These are phyloP conservation scores for Falcunculus frontatus DNA, from an alignment of 2,113 vertebrate genomes.

Conservation along the genomic window DNA sequence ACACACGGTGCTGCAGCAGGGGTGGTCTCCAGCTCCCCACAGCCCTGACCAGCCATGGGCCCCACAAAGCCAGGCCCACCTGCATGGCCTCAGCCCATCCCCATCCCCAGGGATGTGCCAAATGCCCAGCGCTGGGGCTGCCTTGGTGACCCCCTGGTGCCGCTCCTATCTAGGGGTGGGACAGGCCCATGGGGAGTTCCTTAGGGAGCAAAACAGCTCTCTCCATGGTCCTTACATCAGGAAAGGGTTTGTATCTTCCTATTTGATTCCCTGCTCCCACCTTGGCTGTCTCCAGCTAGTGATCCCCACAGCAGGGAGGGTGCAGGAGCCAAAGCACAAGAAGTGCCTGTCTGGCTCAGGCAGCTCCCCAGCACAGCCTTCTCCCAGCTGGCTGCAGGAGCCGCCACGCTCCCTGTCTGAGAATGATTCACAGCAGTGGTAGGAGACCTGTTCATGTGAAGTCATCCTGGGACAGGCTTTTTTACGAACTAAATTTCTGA, in stretches of 20 bases:
- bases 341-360: background rate
- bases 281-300: background rate
- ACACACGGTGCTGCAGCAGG: fast-evolving
- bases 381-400: background rate
- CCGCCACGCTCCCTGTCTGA: background rate
- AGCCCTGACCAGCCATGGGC: background rate
- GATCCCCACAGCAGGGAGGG: background rate
- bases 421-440: background rate
- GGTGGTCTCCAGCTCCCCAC: background rate
- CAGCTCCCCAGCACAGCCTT: background rate
- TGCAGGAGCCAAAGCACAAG: background rate
- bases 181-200: background rate
- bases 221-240: background rate
- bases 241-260: background rate
- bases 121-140: fast-evolving
- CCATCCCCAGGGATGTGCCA: background rate
- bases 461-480: background rate
- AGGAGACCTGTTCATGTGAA: background rate
- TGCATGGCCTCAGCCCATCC: fast-evolving
- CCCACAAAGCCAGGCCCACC: background rate
- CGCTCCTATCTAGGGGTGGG: background rate
- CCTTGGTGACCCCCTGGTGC: no score
- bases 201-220: background rate
- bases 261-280: background rate
- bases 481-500: background rate